These are phyloP conservation scores for Trissolcus japonicus DNA, from an alignment of 2,888 invertebrate species.

Conservation along the genomic window DNA sequence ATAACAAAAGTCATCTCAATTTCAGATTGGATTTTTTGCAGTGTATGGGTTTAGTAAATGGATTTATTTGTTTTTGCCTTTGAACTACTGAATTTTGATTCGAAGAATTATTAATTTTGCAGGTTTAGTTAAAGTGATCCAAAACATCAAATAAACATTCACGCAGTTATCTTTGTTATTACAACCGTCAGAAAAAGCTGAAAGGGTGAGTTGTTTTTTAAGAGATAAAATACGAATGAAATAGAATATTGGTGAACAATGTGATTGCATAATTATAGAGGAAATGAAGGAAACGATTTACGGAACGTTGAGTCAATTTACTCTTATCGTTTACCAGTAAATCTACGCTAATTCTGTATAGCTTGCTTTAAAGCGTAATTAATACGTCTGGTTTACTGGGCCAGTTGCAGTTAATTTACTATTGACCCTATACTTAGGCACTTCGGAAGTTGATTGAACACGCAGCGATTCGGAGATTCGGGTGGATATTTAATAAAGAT, in stretches of 20 bases:
- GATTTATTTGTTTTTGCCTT: too few relatives aligned
- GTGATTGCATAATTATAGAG: slow-evolving; percentile 35
- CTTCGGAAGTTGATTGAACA: slow-evolving; percentile 39
- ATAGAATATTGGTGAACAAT: neutral
- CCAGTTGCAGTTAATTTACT: slow-evolving; percentile 55
- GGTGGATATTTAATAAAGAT: slow-evolving; percentile 34
- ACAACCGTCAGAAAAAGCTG: too few relatives aligned
- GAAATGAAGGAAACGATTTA: slow-evolving; percentile 50
- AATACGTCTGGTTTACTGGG: slow-evolving; percentile 62
- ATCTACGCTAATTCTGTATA: slow-evolving; percentile 54
- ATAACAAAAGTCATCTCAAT: too few relatives aligned
- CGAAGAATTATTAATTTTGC: too few relatives aligned
- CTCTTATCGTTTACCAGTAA: slow-evolving; percentile 58
- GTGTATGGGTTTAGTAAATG: too few relatives aligned
- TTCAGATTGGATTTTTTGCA: too few relatives aligned
- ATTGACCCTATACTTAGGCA: slow-evolving; percentile 46
- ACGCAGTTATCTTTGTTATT: too few relatives aligned
- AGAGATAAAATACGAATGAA: too few relatives aligned
- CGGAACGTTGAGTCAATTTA: slow-evolving; percentile 55
- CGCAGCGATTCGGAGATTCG: neutral
- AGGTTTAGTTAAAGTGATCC: too few relatives aligned
- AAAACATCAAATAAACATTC: too few relatives aligned
- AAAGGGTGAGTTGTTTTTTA: too few relatives aligned
- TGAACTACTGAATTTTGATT: too few relatives aligned
- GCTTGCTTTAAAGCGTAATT: slow-evolving; percentile 68